Evolutionary conservation across 2,888 invertebrate species (phyloP).

Genomic region (Nudaria mundana): DNA sequence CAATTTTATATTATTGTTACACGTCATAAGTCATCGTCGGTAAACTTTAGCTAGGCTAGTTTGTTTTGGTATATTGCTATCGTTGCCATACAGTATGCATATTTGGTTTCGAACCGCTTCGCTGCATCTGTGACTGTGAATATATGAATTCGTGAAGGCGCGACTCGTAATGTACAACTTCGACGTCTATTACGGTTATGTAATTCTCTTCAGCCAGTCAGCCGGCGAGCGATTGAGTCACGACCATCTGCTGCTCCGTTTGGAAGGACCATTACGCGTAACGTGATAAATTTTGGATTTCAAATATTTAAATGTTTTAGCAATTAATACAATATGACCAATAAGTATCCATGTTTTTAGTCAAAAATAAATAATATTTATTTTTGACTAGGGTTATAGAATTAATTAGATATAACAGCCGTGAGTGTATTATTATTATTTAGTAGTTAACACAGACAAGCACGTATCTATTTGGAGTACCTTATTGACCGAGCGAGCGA

Average conservation of each 20-base stretch:
- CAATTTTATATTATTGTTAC: slow-evolving; percentile 71
- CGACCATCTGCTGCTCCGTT: neutral
- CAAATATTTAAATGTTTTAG: neutral
- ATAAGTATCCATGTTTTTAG: too few relatives aligned
- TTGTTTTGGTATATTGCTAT: slow-evolving; percentile 35
- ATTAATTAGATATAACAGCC: too few relatives aligned
- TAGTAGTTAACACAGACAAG: too few relatives aligned
- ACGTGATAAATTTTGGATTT: neutral
- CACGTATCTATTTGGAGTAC: too few relatives aligned
- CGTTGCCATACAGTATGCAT: slow-evolving; percentile 17
- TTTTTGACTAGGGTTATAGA: too few relatives aligned
- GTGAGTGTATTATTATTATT: too few relatives aligned
- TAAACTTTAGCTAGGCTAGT: slow-evolving; percentile 33
- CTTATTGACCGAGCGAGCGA: too few relatives aligned
- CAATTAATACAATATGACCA: neutral
- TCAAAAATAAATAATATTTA: too few relatives aligned
- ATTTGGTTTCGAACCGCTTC: slow-evolving; percentile 12
- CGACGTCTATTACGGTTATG: neutral
- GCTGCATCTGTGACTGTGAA: slow-evolving; percentile 35
- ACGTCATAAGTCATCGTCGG: slow-evolving; percentile 56
- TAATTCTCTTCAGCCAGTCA: slow-evolving; percentile 1
- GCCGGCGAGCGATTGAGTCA: too few relatives aligned
- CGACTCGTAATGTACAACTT: slow-evolving; percentile 17
- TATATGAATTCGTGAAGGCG: slow-evolving; percentile 7
- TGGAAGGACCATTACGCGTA: neutral